These are phyloP conservation scores for Luidia sarsii DNA, from an alignment of 53 echinoderm and acorn worm species.

Conservation along the genomic window DNA sequence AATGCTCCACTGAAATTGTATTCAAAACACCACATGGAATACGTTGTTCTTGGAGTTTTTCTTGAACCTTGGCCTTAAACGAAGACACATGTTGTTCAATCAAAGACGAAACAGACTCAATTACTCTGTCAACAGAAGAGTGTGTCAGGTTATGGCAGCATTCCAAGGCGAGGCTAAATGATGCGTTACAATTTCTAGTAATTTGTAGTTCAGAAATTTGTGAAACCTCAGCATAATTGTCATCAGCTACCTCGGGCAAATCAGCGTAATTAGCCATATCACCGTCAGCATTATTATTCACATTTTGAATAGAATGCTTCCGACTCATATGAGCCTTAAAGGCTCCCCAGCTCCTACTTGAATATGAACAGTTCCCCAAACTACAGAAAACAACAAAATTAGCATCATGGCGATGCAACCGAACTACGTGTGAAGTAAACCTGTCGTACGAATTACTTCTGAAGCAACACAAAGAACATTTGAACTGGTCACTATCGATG, in stretches of 20 bases:
- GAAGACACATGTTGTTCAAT: slow-evolving; percentile 38
- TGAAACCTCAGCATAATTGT: not conserved
- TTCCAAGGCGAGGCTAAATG: slow-evolving; percentile 49
- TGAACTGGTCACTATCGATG: slow-evolving; percentile 28
- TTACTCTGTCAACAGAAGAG: slow-evolving; percentile 32
- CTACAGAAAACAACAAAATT: slow-evolving; percentile 58
- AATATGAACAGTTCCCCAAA: slow-evolving; percentile 47
- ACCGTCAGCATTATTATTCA: slow-evolving; percentile 4
- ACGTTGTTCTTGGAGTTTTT: slow-evolving; percentile 4
- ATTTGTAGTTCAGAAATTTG: not conserved
- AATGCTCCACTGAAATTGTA: slow-evolving; percentile 8
- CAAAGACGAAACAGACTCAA: slow-evolving; percentile 39
- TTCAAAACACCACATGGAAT: slow-evolving; percentile 41
- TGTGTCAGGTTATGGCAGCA: slow-evolving; percentile 49
- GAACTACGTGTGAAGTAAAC: not conserved
- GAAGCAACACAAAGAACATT: slow-evolving; percentile 55
- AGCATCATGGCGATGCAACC: slow-evolving; percentile 42
- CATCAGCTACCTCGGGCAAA: slow-evolving; percentile 3
- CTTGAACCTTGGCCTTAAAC: slow-evolving; percentile 4
- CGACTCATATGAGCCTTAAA: slow-evolving; percentile 58
- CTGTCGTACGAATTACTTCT: slow-evolving; percentile 20
- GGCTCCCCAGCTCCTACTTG: slow-evolving; percentile 51
- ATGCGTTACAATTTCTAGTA: slow-evolving; percentile 17
- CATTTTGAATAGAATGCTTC: slow-evolving; percentile 17
- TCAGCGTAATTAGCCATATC: not conserved